Evolutionary conservation across 1,140 invertebrate genomes (phyloP).

Genomic region (Ostrea denselamellosa): DNA sequence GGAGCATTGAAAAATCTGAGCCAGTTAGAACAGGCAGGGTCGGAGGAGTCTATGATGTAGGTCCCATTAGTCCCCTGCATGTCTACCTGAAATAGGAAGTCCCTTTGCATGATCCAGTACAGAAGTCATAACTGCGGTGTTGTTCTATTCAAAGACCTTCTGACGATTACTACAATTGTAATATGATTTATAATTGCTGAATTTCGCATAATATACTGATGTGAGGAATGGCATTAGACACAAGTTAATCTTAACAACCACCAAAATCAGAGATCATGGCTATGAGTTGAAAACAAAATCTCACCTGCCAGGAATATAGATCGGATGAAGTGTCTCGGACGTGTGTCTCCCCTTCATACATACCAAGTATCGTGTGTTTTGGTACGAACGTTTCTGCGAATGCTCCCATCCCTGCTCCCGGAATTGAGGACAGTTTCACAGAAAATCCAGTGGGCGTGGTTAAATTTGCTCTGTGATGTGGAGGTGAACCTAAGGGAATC

Average conservation of each 20-base stretch:
- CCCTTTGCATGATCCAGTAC: background rate
- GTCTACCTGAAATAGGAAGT: background rate
- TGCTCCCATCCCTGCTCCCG: background rate
- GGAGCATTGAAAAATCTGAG: constrained; percentile 82
- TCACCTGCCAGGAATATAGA: constrained; percentile 40
- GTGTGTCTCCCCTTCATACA: background rate
- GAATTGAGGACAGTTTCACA: constrained; percentile 1
- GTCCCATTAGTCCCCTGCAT: constrained; percentile 1
- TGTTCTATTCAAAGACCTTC: background rate
- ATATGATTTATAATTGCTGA: background rate
- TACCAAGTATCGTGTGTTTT: background rate
- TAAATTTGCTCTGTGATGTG: background rate
- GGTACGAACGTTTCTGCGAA: background rate
- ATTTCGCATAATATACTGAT: background rate
- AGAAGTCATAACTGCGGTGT: background rate
- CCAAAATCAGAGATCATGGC: background rate
- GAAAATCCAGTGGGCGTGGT: background rate
- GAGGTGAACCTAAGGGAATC: background rate
- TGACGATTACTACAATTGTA: background rate
- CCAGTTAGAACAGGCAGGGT: constrained; percentile 80
- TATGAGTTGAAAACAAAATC: background rate
- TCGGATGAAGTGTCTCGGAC: background rate
- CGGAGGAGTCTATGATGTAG: constrained; percentile 77
- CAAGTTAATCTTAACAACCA: background rate
- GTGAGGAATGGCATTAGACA: background rate